Percentiles rank a stretch among this genome's conserved stretches.
Evolutionary conservation across 2,797 vertebrate species (phyloP).

Genomic region (Oreortyx pictus): DNA sequence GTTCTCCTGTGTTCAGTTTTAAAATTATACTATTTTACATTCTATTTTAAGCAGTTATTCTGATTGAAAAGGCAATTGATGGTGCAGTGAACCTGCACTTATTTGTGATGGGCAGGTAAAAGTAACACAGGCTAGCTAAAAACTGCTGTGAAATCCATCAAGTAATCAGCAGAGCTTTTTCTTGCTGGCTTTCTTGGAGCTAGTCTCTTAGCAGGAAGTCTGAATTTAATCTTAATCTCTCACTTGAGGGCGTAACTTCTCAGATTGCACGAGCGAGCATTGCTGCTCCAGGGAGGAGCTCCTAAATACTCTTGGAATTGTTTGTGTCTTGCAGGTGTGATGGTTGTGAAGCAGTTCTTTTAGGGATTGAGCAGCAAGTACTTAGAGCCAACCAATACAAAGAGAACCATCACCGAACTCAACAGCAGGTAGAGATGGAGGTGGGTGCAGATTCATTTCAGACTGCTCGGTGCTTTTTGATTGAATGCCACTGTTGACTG

Average conservation of each 20-base stretch:
- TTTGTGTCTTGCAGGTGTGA: slow-evolving; percentile 79
- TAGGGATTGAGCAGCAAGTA: slow-evolving; percentile 87
- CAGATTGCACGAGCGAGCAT: neutral
- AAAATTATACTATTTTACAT: neutral
- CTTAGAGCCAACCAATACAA: slow-evolving; percentile 84
- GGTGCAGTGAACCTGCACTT: neutral
- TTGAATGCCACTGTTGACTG: neutral
- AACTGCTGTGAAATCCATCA: neutral
- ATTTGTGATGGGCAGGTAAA: neutral
- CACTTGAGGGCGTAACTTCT: neutral
- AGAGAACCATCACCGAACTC: slow-evolving; percentile 79
- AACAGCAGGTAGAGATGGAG: slow-evolving; percentile 85
- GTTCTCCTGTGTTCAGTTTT: neutral
- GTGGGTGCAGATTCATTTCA: slow-evolving; percentile 63
- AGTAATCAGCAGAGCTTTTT: neutral
- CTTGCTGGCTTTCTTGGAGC: neutral
- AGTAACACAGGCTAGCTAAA: neutral
- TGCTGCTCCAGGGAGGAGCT: neutral
- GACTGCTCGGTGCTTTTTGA: neutral
- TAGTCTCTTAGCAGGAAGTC: neutral
- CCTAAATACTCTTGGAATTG: rapidly evolving
- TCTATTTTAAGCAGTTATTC: neutral
- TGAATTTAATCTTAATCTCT: neutral
- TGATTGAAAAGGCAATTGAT: neutral
- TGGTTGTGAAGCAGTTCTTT: slow-evolving; percentile 84